Base-by-base conservation (phyloP, 2,113 vertebrate genomes). In the Sterna hirundo region DNA sequence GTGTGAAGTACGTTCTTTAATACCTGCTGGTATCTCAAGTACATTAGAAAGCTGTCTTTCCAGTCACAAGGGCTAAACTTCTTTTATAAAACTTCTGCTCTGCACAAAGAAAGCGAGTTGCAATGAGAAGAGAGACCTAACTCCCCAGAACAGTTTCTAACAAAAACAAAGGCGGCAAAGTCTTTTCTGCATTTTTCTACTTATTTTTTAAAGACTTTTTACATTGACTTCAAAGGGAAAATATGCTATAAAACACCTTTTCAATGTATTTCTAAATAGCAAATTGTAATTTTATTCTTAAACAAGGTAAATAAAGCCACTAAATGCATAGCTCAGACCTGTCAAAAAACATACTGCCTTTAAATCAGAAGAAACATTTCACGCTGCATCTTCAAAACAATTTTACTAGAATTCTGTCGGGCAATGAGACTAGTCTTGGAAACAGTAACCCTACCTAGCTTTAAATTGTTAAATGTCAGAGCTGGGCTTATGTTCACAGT, bases 261-360 rank as follows among this genome's bases (percentile, higher is more conserved):
- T 81, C 23, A 42, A 26, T 10, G 5, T 95, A 83, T 84, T 96
- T 97, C 71, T 94, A 86, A 86, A 69, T 69, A 90, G 62, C 12
- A 86, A 92, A 93, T 94, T 87, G n/a, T 76, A 75, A 55, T 61
- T 96, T 97, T 65, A 49, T 94, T 97, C 91, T 95, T 92, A 84
- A 96, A 69, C 26, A 91, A 84, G 46, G 51, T 88, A 97, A 97
- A 95, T 86, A 97, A 96, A 96, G 46, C 42, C 78, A 89, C 46
- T 32, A 86, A 95, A 95, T 81, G 34, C 47, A 38, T 75, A 57
- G 46, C 62, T 96, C 78, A 77, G 70, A 86, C 66, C 40, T 94
- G 75, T 94, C 92, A 96, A 93, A 95, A 90, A 66, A 30, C 27
- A 51, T 20, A 61, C 10, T 54, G 40, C 51, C 81, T 96, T 94